Conservation (phyloP, 2,888 invertebrate genomes). For the Sthenelais limicola region DNA sequence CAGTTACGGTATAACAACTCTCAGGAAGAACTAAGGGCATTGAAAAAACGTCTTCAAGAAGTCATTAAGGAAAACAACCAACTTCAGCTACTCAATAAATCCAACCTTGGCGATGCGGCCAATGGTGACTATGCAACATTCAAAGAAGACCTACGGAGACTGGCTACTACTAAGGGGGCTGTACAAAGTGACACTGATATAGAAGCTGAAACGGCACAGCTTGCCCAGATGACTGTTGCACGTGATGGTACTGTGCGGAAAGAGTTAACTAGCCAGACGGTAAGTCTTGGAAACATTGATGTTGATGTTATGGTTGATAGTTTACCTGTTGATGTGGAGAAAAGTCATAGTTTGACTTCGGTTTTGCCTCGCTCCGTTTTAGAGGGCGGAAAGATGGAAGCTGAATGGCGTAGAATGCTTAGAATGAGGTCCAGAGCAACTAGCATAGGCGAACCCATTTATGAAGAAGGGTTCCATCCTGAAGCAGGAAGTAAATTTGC, state of each 20-base stretch:
- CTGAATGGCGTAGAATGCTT: slow-evolving; percentile 15
- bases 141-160: neutral
- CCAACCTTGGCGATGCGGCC: neutral
- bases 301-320: slow-evolving; percentile 20
- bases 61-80: neutral
- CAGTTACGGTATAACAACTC: neutral
- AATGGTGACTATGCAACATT: neutral
- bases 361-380: slow-evolving; percentile 14
- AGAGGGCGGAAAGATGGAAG: slow-evolving; percentile 20
- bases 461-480: slow-evolving; percentile 19
- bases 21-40: neutral
- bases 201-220: neutral
- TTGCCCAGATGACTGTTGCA: slow-evolving; percentile 9
- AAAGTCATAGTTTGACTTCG: slow-evolving; percentile 15
- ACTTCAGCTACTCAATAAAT: neutral
- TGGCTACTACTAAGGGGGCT: neutral
- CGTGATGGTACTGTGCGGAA: slow-evolving; percentile 6
- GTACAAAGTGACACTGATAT: slow-evolving; percentile 24
- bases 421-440: slow-evolving; percentile 7
- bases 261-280: slow-evolving; percentile 22
- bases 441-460: slow-evolving; percentile 7
- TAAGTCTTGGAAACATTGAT: slow-evolving; percentile 26
- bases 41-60: neutral
- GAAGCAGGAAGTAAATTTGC: neutral
- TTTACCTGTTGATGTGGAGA: slow-evolving; percentile 5